Conservation (phyloP, 2,797 vertebrate genomes). For the Manis crassicaudata region DNA sequence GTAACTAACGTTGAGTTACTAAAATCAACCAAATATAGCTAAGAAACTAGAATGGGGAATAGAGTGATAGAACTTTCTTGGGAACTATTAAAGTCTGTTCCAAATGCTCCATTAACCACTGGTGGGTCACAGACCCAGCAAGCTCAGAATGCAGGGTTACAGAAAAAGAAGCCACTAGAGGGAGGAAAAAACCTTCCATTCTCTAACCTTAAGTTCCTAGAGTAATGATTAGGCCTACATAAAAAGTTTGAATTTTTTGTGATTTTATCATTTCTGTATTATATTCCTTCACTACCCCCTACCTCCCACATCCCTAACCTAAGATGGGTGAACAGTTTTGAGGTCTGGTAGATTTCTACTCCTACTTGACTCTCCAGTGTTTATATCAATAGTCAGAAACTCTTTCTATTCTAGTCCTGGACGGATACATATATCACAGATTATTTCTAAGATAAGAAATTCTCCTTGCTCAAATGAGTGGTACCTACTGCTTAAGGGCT, state of each 20-base stretch:
- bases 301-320: not conserved
- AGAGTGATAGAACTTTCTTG: not conserved
- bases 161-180: slow-evolving; percentile 21
- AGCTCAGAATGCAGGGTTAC: not conserved
- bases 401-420: not conserved
- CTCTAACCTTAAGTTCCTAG: not conserved
- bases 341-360: not conserved
- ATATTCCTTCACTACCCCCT: not conserved
- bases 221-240: not conserved
- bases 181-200: not conserved
- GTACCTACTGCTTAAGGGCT: not conserved
- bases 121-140: not conserved
- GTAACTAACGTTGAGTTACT: not conserved
- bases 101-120: not conserved
- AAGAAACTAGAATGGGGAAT: not conserved
- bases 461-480: not conserved
- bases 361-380: not conserved
- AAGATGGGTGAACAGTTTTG: not conserved
- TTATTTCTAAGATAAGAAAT: not conserved
- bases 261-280: not conserved
- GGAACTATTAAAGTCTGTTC: not conserved
- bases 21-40: slow-evolving; percentile 19
- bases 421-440: not conserved
- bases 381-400: not conserved
- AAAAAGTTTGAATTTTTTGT: not conserved